Percentiles rank a stretch among this genome's conserved stretches.
Evolutionary conservation across 2,113 vertebrate species (phyloP).

Genomic region (Entelurus aequoreus): DNA sequence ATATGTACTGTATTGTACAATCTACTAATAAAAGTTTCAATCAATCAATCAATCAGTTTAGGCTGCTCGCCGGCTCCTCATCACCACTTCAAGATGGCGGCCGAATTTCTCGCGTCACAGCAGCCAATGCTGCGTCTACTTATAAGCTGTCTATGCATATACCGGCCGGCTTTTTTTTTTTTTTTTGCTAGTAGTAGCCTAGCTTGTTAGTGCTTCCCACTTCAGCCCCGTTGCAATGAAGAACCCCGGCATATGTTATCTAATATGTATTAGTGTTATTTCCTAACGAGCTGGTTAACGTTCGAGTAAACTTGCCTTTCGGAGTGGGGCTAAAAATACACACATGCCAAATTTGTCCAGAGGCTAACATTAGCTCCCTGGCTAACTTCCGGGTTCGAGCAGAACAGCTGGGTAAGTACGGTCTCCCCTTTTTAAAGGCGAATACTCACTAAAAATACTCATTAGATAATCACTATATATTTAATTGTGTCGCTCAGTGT

Average conservation of each 20-base stretch:
- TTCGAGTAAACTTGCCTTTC: neutral
- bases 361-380: constrained; percentile 27
- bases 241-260: neutral
- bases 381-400: neutral
- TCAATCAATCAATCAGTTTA: too few relatives aligned
- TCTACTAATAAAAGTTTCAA: too few relatives aligned
- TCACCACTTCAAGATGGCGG: too few relatives aligned
- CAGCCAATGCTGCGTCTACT: too few relatives aligned
- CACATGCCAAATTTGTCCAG: constrained; percentile 33
- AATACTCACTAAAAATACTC: neutral
- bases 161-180: neutral
- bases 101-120: too few relatives aligned
- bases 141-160: neutral
- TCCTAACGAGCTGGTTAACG: neutral
- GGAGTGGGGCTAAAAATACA: constrained; percentile 54
- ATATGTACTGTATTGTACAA: too few relatives aligned
- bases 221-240: neutral
- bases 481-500: neutral
- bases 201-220: neutral
- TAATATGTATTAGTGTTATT: neutral
- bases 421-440: neutral
- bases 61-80: too few relatives aligned
- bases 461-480: neutral
- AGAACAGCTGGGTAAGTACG: constrained; percentile 23
- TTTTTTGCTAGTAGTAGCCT: neutral